Percentiles rank a stretch among this genome's conserved stretches.
Conservation (phyloP, 2,113 vertebrate species). For the Takifugu flavidus region DNA sequence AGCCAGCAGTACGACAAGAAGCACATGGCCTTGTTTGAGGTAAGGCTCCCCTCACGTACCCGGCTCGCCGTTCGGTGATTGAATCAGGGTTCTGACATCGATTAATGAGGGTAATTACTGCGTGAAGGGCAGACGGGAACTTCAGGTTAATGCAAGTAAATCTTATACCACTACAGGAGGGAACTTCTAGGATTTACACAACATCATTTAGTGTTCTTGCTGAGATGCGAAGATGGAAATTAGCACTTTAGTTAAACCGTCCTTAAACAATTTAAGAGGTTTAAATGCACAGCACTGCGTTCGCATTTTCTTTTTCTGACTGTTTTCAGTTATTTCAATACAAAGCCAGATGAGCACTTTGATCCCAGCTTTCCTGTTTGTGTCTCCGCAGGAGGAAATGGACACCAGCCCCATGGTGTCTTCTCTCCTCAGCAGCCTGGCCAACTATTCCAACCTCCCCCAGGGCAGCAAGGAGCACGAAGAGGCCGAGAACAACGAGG, state of each 20-base stretch:
- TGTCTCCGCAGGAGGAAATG: constrained; percentile 89
- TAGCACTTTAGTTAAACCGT: neutral
- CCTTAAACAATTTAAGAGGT: too few species aligned
- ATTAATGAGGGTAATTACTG: constrained; percentile 68
- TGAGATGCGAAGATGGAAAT: constrained; percentile 20
- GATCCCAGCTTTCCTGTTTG: constrained; percentile 5
- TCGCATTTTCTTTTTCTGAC: too few species aligned
- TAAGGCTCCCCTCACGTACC: constrained; percentile 40
- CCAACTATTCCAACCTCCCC: constrained; percentile 96
- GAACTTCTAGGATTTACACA: constrained; percentile 25
- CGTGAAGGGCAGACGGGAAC: constrained; percentile 56
- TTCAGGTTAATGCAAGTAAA: constrained; percentile 49
- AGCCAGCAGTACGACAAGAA: constrained; percentile 93
- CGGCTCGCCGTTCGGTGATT: constrained; percentile 34
- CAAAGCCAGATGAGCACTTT: neutral
- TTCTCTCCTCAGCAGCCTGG: constrained; percentile 91
- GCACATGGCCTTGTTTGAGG: constrained; percentile 98
- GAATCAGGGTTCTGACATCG: constrained; percentile 49
- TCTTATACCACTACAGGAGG: constrained; percentile 24
- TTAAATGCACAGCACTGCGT: too few species aligned
- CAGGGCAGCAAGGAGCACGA: constrained; percentile 96
- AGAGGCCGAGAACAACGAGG: constrained; percentile 96
- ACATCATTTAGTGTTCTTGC: constrained; percentile 31
- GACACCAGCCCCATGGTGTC: constrained; percentile 98
- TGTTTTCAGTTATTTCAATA: neutral